Percentiles rank a stretch among this genome's conserved stretches.
These are phyloP conservation scores for Chrysolina oricalcia DNA, from an alignment of 2,888 invertebrate genomes.

Conservation along the genomic window DNA sequence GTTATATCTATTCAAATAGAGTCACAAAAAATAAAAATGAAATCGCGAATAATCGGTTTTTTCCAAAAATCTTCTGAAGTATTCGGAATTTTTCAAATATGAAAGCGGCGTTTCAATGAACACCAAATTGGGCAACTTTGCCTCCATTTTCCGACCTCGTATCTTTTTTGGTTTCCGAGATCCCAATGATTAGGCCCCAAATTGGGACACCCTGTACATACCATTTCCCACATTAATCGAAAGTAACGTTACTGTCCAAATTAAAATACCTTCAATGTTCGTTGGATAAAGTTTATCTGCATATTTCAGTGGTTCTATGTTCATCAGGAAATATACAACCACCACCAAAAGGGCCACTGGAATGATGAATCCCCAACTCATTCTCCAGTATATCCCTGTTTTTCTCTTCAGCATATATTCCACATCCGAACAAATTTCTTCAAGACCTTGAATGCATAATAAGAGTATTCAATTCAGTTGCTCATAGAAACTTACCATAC, in stretches of 20 bases:
- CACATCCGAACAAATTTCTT: slow-evolving; percentile 80
- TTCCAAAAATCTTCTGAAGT: no score
- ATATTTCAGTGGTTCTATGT: slow-evolving; percentile 77
- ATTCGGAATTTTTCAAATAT: no score
- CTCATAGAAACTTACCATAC: slow-evolving; percentile 55
- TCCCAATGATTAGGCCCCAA: no score
- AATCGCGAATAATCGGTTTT: no score
- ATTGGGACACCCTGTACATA: background rate
- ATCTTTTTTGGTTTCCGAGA: no score
- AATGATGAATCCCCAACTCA: slow-evolving; percentile 85
- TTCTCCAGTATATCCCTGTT: slow-evolving; percentile 83
- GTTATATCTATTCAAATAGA: no score
- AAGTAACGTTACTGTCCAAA: background rate
- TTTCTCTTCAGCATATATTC: slow-evolving; percentile 86
- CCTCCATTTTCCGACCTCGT: no score
- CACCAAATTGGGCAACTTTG: no score
- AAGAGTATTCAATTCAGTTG: background rate
- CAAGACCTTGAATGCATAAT: slow-evolving; percentile 72
- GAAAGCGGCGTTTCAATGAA: no score
- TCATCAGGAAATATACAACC: slow-evolving; percentile 80
- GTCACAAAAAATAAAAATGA: no score
- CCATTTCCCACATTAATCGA: background rate
- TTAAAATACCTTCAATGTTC: slow-evolving; percentile 26
- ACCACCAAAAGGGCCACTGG: slow-evolving; percentile 82
- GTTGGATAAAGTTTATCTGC: slow-evolving; percentile 66